Evolutionary conservation across 2,113 vertebrate species (phyloP), one percentile per base, ranked within the genome.

Genomic region (Psilopogon haemacephalus): DNA sequence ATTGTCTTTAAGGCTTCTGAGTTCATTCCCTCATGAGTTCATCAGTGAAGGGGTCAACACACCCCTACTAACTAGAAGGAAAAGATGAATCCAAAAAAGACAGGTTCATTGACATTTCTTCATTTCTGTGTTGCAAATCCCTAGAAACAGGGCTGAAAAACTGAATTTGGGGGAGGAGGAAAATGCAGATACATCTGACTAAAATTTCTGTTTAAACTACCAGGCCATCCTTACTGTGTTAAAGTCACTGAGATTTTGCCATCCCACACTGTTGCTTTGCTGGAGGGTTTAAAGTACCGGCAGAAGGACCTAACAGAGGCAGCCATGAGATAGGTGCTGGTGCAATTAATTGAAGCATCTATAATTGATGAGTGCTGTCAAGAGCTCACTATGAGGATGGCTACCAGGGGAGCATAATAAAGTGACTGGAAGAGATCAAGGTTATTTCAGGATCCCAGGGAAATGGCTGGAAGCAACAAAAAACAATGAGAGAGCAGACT

Each of bases 291-390:
- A 33, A 93, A 78, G 70, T 18, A 60, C 37, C 64, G 78, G 72
- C 0, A 1, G 78, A 94, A 82, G 73, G 32, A 77, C 15, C 55
- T 55, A 79, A 74, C 17, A 80, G 70, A 94, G 50, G 70, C 85
- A 95, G 40, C 33, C 58, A 52, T 85, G 60, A 95, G 74, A 91
- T 62, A 64, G 84, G 87, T 87, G 64, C 80, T 87, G 83, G 54
- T 37, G 68, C 83, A 95, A 94, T 97, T 96, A 95, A 96, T 83
- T 94, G 92, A 91, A 93, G 73, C 52, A 77, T 85, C 62, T 74
- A 90, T 89, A 96, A 96, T 50, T 94, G 93, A 96, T 94, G 96
- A 95, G 71, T 23, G 86, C 77, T 94, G 91, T 96, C 95, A 94
- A 87, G 89, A 88, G 59, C 80, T 89, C 48, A 20, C 94, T 83